Evolutionary conservation across 2,888 invertebrate genomes (phyloP).

Genomic region (Caenorhabditis sp.): DNA sequence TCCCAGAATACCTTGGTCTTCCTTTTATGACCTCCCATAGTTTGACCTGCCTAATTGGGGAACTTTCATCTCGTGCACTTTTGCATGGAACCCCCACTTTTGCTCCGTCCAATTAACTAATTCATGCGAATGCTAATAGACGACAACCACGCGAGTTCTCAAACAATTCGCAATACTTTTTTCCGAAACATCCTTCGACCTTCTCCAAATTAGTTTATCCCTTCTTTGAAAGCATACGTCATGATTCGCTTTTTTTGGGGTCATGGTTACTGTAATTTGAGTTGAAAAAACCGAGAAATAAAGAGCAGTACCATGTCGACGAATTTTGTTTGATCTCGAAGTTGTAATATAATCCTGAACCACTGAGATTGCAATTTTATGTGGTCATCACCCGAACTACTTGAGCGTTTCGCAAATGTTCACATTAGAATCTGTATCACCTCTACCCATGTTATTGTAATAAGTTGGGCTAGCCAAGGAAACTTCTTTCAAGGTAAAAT

Average conservation of each 20-base stretch:
- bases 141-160: conserved; percentile 51
- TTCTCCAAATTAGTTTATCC: neutral
- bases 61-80: conserved; percentile 31
- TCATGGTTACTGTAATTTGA: conserved; percentile 9
- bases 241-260: neutral
- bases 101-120: conserved; percentile 38
- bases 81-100: conserved; percentile 36
- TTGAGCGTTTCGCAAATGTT: too few species aligned
- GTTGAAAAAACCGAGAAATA: too few species aligned
- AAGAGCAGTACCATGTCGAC: too few species aligned
- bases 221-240: conserved; percentile 7
- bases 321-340: too few species aligned
- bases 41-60: conserved; percentile 41
- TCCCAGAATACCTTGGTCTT: neutral
- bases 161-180: conserved; percentile 31
- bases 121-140: conserved; percentile 52
- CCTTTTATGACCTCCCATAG: conserved; percentile 1
- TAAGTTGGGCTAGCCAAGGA: too few species aligned
- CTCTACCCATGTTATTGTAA: too few species aligned
- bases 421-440: too few species aligned
- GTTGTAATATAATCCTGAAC: too few species aligned
- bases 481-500: too few species aligned
- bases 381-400: too few species aligned
- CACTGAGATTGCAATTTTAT: too few species aligned
- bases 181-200: conserved; percentile 17